Evolutionary conservation across 2,113 vertebrate species (phyloP).

Genomic region (Bucco capensis): DNA sequence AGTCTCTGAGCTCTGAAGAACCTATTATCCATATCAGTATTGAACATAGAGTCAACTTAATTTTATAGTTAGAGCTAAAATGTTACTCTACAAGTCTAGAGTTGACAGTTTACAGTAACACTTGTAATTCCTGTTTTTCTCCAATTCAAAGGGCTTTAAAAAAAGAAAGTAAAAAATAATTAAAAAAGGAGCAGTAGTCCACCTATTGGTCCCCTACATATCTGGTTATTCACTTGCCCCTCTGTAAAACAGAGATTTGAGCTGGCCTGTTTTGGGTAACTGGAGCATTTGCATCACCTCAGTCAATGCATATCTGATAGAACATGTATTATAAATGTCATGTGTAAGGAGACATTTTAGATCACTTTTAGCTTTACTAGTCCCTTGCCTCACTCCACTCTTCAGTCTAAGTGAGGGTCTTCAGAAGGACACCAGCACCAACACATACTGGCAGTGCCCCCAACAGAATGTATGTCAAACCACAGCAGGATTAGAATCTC

Average conservation of each 20-base stretch:
- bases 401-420: not conserved
- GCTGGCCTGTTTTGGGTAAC: not conserved
- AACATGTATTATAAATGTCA: not conserved
- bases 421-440: not conserved
- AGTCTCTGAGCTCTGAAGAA: not conserved
- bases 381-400: not conserved
- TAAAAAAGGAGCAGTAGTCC: not conserved
- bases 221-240: not conserved
- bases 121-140: not conserved
- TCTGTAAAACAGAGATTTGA: not conserved
- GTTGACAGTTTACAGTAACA: not conserved
- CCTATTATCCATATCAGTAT: not conserved
- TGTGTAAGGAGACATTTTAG: not conserved
- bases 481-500: not conserved
- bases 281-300: not conserved
- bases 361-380: not conserved
- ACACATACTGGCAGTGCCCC: too few relatives aligned
- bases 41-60: not conserved
- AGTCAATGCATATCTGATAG: not conserved
- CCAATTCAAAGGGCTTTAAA: not conserved
- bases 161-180: not conserved
- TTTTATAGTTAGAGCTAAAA: not conserved
- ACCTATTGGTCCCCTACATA: not conserved
- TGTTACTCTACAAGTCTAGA: not conserved
- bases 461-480: not conserved